A percentile compares a stretch with the other conserved stretches of the same genome.
Evolutionary conservation across 1,140 invertebrate species (phyloP).

Genomic region (Cheumatopsyche charites): DNA sequence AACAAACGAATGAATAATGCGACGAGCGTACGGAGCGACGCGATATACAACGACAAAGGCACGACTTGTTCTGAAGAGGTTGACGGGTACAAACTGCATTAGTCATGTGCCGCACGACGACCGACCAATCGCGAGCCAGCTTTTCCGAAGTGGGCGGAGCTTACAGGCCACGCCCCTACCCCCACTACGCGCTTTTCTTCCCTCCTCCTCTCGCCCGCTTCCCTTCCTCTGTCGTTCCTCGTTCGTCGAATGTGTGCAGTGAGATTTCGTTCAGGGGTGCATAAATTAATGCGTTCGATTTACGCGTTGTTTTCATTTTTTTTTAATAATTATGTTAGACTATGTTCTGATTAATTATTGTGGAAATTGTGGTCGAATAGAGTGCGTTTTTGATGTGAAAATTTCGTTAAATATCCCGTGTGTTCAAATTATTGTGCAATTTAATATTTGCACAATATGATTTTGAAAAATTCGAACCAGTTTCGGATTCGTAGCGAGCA

Average conservation of each 20-base stretch:
- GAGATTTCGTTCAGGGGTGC: not conserved
- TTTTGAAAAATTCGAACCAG: too few species aligned
- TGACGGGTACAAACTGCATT: conserved; percentile 3
- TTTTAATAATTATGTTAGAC: too few species aligned
- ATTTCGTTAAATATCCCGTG: too few species aligned
- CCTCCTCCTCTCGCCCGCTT: not conserved
- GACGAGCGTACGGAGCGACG: conserved; percentile 2
- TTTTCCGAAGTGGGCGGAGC: not conserved
- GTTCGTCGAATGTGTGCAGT: not conserved
- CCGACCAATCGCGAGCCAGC: conserved; percentile 16
- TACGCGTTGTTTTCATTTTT: too few species aligned
- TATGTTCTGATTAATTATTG: too few species aligned
- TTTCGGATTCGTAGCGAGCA: not conserved
- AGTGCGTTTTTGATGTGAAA: too few species aligned
- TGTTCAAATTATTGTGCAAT: too few species aligned
- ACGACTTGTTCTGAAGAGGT: conserved; percentile 34
- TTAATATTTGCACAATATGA: too few species aligned
- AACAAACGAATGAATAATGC: not conserved
- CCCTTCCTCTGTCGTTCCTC: too few species aligned
- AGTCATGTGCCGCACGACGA: not conserved
- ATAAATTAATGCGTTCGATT: conserved; percentile 1
- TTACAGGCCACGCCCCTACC: not conserved
- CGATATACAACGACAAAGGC: conserved; percentile 25
- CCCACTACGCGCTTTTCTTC: not conserved
- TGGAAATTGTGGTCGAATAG: too few species aligned